These are phyloP conservation scores for Lymantria dispar DNA, from an alignment of 2,888 invertebrate genomes.

Conservation along the genomic window DNA sequence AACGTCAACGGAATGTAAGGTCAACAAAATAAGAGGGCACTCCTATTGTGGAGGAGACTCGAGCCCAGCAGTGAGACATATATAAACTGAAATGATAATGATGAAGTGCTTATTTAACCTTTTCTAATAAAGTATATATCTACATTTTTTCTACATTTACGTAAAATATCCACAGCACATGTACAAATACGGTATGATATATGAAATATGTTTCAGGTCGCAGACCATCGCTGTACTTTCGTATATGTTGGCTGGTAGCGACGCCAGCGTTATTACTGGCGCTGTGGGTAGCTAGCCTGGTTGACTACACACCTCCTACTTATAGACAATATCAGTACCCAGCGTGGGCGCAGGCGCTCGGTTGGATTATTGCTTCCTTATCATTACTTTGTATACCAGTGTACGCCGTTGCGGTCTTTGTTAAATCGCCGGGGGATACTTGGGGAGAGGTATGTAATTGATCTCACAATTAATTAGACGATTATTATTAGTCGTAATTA, in stretches of 20 bases:
- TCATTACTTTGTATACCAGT: slow-evolving; percentile 93
- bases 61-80: too few species aligned
- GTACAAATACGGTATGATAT: too few species aligned
- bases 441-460: slow-evolving; percentile 84
- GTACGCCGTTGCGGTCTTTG: slow-evolving; percentile 88
- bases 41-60: too few species aligned
- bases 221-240: slow-evolving; percentile 90
- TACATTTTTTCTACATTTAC: too few species aligned
- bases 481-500: too few species aligned
- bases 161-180: too few species aligned
- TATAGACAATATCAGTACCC: slow-evolving; percentile 93
- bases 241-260: slow-evolving; percentile 92
- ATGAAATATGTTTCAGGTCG: slow-evolving; percentile 54
- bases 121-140: too few species aligned
- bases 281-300: slow-evolving; percentile 93
- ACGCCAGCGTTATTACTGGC: slow-evolving; percentile 91
- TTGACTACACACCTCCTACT: slow-evolving; percentile 93
- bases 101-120: too few species aligned
- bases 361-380: slow-evolving; percentile 92
- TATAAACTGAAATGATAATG: too few species aligned
- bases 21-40: too few species aligned
- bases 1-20: too few species aligned
- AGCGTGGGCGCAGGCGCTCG: slow-evolving; percentile 91
- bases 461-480: too few species aligned
- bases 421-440: slow-evolving; percentile 87